Conservation (phyloP, 2,797 vertebrate genomes). For the Enoplosus armatus region DNA sequence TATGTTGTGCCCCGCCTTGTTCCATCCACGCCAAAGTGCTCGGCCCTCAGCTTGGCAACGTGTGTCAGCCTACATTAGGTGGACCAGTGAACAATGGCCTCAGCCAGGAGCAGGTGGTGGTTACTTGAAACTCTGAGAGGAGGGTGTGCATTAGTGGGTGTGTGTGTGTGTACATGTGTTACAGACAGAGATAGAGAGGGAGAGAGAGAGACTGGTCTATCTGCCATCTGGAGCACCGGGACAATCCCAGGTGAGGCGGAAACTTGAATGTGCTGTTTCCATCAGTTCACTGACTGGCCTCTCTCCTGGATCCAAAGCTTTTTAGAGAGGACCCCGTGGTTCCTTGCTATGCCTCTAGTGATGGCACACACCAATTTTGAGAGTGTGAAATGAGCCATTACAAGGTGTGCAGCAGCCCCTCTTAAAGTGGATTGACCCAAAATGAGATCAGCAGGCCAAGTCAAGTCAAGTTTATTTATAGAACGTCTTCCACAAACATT, state of each 20-base stretch:
- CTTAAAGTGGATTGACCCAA: slow-evolving; percentile 67
- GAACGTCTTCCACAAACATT: slow-evolving; percentile 36
- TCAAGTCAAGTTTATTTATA: slow-evolving; percentile 70
- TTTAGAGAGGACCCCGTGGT: slow-evolving; percentile 61
- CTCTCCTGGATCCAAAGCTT: slow-evolving; percentile 65
- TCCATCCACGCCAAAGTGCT: slow-evolving; percentile 69
- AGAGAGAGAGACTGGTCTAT: slow-evolving; percentile 56
- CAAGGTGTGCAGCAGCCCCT: slow-evolving; percentile 63
- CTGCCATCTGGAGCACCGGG: slow-evolving; percentile 77
- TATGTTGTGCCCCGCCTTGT: slow-evolving; percentile 60
- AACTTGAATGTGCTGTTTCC: slow-evolving; percentile 74
- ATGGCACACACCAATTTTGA: slow-evolving; percentile 74
- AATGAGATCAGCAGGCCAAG: slow-evolving; percentile 67
- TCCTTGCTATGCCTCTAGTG: slow-evolving; percentile 60
- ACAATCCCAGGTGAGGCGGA: slow-evolving; percentile 79
- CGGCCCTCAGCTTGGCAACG: slow-evolving; percentile 74
- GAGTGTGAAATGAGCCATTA: slow-evolving; percentile 82
- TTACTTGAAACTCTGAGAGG: slow-evolving; percentile 74
- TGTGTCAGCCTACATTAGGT: slow-evolving; percentile 81
- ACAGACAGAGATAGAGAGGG: too few relatives aligned
- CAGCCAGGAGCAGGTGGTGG: slow-evolving; percentile 79
- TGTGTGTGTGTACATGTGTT: neutral
- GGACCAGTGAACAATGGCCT: slow-evolving; percentile 78
- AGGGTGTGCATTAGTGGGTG: slow-evolving; percentile 61
- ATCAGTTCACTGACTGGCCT: slow-evolving; percentile 58